Conservation (phyloP, 23 tunicate species). For the Styela clava region DNA sequence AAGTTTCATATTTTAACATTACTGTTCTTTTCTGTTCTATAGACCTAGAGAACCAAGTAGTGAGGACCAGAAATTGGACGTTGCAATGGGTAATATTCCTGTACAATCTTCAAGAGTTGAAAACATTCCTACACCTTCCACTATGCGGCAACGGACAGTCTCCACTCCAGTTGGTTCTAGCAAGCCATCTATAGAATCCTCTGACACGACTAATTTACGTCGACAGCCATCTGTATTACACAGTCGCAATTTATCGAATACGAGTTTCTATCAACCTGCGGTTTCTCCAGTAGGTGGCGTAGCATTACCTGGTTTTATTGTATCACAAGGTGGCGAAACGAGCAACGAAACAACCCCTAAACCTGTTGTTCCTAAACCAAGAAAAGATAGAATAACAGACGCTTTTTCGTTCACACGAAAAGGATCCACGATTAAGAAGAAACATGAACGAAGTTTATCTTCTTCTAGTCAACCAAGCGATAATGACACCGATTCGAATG, state of each 20-base stretch:
- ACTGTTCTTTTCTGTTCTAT: no score
- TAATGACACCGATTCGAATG: background rate
- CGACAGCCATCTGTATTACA: slow-evolving; percentile 36
- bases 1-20: no score
- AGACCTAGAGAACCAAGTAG: background rate
- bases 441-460: slow-evolving; percentile 26
- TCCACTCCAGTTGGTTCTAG: background rate
- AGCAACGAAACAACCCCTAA: background rate
- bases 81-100: slow-evolving; percentile 2
- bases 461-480: slow-evolving; percentile 27
- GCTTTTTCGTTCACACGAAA: slow-evolving; percentile 12
- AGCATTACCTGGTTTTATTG: slow-evolving; percentile 33
- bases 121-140: background rate
- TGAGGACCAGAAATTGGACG: background rate
- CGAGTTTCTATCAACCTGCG: slow-evolving; percentile 20
- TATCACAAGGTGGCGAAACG: background rate
- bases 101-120: slow-evolving; percentile 13
- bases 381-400: background rate
- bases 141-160: background rate
- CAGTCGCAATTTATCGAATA: slow-evolving; percentile 23
- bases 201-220: background rate
- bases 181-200: background rate
- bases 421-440: background rate
- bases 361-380: background rate
- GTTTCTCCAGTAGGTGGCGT: slow-evolving; percentile 42